Conservation (phyloP, 2,888 invertebrate genomes). For the Drosophila acutilabella region DNA sequence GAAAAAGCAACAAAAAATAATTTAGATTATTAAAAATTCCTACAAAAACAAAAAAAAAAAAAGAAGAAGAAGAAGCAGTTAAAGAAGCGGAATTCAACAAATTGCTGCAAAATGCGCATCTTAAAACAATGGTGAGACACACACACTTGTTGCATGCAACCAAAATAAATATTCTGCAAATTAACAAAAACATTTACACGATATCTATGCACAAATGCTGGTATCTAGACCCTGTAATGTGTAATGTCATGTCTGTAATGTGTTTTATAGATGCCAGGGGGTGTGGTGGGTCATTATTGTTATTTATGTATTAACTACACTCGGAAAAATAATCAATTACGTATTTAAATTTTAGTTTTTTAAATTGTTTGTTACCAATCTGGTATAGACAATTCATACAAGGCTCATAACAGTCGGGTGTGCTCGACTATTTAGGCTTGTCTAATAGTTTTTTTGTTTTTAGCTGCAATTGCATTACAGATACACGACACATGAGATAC, state of each 20-base stretch:
- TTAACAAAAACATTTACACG: slow-evolving; percentile 3
- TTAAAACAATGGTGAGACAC: slow-evolving; percentile 82
- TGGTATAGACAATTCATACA: neutral
- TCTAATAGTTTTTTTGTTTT: slow-evolving; percentile 7
- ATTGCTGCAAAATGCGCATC: slow-evolving; percentile 76
- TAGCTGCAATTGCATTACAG: slow-evolving; percentile 16
- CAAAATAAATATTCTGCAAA: slow-evolving; percentile 9
- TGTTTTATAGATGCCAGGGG: no score
- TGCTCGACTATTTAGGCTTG: neutral
- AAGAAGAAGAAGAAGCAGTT: slow-evolving; percentile 15
- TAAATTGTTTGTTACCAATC: no score
- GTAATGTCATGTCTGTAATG: neutral
- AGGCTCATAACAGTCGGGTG: neutral
- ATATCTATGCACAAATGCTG: neutral
- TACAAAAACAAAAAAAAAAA: slow-evolving; percentile 12
- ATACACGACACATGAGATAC: slow-evolving; percentile 3
- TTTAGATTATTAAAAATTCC: neutral
- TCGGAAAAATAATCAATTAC: no score
- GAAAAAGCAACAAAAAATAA: slow-evolving; percentile 24
- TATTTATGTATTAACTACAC: no score
- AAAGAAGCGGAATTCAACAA: slow-evolving; percentile 12
- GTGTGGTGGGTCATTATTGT: no score
- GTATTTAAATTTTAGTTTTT: no score
- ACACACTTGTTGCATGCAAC: slow-evolving; percentile 12
- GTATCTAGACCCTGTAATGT: neutral